Conservation (phyloP, 2,113 vertebrate genomes). For the Varanus komodoensis region DNA sequence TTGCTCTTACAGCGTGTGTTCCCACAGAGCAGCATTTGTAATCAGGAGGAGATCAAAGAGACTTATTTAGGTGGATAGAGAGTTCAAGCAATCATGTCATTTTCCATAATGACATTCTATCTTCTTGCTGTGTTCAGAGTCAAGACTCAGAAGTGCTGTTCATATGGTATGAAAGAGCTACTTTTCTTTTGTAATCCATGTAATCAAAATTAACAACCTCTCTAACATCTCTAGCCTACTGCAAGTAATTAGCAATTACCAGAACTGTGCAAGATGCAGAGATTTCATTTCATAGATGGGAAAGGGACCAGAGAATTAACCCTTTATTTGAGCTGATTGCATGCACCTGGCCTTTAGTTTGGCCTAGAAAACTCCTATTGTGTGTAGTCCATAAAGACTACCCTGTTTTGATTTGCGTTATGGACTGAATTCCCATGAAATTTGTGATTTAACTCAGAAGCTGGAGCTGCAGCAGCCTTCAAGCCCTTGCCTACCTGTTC, state of each 20-base stretch:
- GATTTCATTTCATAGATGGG: slow-evolving; percentile 38
- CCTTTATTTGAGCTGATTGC: neutral
- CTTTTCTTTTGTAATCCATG: slow-evolving; percentile 35
- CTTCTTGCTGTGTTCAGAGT: slow-evolving; percentile 38
- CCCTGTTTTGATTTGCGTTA: neutral
- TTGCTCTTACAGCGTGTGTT: neutral
- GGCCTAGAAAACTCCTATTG: neutral
- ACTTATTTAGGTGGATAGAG: neutral
- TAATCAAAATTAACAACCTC: slow-evolving; percentile 37
- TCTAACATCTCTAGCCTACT: slow-evolving; percentile 23
- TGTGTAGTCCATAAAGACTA: neutral
- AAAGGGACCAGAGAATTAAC: slow-evolving; percentile 14
- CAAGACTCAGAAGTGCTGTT: slow-evolving; percentile 38
- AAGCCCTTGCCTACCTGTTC: neutral
- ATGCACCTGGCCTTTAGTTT: slow-evolving; percentile 11
- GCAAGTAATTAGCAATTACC: slow-evolving; percentile 46
- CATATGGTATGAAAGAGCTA: slow-evolving; percentile 29
- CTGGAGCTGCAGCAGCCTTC: neutral
- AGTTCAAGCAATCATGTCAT: slow-evolving; percentile 13
- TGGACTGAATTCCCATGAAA: neutral
- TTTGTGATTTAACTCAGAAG: neutral
- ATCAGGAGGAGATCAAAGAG: slow-evolving; percentile 17
- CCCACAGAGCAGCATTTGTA: neutral
- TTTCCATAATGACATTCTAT: slow-evolving; percentile 22
- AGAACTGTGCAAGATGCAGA: slow-evolving; percentile 46